phyloP scores from a whole-genome alignment of 2,888 invertebrate species.

The Eupithecia inturbata region DNA sequence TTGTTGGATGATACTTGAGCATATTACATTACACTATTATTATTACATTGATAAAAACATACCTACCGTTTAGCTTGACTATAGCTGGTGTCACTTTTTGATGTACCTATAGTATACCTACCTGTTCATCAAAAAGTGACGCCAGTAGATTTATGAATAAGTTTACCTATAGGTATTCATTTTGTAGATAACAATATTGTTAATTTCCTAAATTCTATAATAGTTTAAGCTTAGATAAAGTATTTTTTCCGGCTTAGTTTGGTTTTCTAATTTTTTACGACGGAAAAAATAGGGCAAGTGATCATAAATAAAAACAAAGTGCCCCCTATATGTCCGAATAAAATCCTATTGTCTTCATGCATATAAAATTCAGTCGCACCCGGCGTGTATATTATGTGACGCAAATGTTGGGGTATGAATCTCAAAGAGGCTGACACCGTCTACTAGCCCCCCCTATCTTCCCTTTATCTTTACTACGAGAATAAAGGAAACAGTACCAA shows the following conservation, averaged over 20 bases:
- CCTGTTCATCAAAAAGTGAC: too few relatives aligned
- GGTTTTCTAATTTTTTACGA: slow-evolving; percentile 14
- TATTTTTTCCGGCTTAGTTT: background rate
- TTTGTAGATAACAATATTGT: background rate
- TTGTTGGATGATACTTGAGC: background rate
- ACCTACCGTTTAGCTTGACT: background rate
- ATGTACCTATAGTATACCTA: too few relatives aligned
- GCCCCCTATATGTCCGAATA: slow-evolving; percentile 65
- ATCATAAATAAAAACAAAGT: slow-evolving; percentile 57
- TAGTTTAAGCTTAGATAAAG: background rate
- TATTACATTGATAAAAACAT: too few relatives aligned
- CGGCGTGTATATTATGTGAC: slow-evolving; percentile 73
- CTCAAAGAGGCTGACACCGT: slow-evolving; percentile 62
- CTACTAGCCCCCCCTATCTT: slow-evolving; percentile 67
- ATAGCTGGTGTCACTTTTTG: background rate
- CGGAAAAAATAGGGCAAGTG: slow-evolving; percentile 39
- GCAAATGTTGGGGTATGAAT: slow-evolving; percentile 73
- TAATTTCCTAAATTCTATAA: background rate
- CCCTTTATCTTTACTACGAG: slow-evolving; percentile 77
- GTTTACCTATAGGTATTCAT: too few relatives aligned
- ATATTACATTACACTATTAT: too few relatives aligned
- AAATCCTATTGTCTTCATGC: slow-evolving; percentile 71
- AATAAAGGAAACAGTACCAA: slow-evolving; percentile 76
- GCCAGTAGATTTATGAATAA: too few relatives aligned
- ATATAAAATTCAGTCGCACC: slow-evolving; percentile 71